These are phyloP conservation scores for Sylvia borin DNA, from an alignment of 2,797 vertebrate genomes.

Conservation along the genomic window DNA sequence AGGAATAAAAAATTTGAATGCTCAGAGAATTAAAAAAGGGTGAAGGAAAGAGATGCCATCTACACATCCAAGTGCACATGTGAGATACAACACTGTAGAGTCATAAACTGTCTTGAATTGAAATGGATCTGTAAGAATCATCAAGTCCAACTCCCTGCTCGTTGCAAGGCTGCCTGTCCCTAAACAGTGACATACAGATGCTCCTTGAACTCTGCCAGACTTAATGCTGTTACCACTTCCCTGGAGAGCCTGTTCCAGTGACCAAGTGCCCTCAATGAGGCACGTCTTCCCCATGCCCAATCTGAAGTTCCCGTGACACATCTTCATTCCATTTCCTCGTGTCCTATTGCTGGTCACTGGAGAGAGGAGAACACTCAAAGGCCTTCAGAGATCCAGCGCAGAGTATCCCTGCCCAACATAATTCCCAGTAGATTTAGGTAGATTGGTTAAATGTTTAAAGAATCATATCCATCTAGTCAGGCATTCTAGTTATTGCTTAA, in stretches of 20 bases:
- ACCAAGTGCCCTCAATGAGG: not conserved
- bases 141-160: not conserved
- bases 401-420: not conserved
- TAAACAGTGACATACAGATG: not conserved
- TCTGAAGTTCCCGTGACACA: not conserved
- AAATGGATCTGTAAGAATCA: not conserved
- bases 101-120: not conserved
- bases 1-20: not conserved
- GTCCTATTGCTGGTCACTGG: not conserved
- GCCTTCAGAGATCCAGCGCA: not conserved
- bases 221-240: not conserved
- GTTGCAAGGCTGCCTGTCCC: not conserved
- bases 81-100: not conserved
- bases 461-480: not conserved
- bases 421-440: not conserved
- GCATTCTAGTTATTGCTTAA: not conserved
- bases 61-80: not conserved
- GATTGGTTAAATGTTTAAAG: not conserved
- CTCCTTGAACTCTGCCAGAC: not conserved
- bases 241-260: not conserved
- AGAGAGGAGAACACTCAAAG: not conserved
- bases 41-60: not conserved
- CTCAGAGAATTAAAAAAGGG: not conserved
- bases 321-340: accelerated
- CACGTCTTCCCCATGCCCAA: not conserved